A percentile compares a stretch with the other conserved stretches of the same genome.
Evolutionary conservation across 2,888 invertebrate species (phyloP).

Genomic region (Eledone cirrhosa): DNA sequence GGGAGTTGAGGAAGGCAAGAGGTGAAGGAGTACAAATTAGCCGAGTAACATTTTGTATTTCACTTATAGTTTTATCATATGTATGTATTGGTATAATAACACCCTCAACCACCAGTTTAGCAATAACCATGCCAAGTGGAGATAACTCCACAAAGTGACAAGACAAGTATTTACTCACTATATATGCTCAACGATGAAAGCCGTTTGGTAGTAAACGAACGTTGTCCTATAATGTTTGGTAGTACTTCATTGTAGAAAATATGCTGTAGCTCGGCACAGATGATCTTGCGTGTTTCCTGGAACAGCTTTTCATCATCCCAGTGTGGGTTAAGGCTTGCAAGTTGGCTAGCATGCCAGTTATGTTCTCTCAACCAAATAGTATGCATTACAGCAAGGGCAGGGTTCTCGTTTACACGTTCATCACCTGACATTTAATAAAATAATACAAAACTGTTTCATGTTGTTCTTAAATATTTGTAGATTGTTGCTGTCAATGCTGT

Average conservation of each 20-base stretch:
- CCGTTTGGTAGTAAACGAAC: slow-evolving; percentile 85
- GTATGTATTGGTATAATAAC: no score
- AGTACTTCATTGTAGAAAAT: slow-evolving; percentile 70
- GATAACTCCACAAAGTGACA: no score
- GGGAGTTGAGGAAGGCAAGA: no score
- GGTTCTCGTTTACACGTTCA: slow-evolving; percentile 84
- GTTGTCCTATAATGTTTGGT: slow-evolving; percentile 88
- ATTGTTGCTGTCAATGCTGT: no score
- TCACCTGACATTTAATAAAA: slow-evolving; percentile 73
- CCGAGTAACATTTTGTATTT: no score
- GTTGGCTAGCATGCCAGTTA: slow-evolving; percentile 81
- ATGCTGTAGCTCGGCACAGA: slow-evolving; percentile 76
- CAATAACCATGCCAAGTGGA: no score
- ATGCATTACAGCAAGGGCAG: slow-evolving; percentile 86
- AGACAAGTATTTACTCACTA: no score
- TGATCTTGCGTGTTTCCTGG: slow-evolving; percentile 72
- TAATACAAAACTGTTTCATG: neutral
- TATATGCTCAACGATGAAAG: slow-evolving; percentile 72
- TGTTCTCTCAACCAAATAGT: slow-evolving; percentile 79
- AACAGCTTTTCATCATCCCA: slow-evolving; percentile 74
- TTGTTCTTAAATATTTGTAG: no score
- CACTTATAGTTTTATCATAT: no score
- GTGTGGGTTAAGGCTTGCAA: slow-evolving; percentile 80
- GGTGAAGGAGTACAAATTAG: no score
- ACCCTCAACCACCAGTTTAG: no score